phyloP scores from a whole-genome alignment of 2,113 vertebrate species.

The Leucopsar rothschildi region DNA sequence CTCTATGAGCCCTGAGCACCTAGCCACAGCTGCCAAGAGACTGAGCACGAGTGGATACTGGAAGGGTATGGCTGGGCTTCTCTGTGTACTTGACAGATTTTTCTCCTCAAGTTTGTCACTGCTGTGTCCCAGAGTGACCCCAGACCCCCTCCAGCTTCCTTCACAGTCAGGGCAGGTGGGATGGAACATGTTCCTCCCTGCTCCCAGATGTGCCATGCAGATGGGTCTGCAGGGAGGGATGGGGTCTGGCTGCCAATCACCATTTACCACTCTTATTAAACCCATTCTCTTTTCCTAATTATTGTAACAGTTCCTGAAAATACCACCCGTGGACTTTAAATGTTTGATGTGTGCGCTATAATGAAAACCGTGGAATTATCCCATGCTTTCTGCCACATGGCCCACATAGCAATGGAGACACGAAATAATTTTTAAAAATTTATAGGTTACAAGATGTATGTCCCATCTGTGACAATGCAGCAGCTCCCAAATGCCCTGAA shows the following conservation, averaged over 20 bases:
- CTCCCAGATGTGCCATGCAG: neutral
- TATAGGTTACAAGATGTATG: constrained; percentile 55
- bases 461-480: constrained; percentile 50
- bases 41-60: accelerated
- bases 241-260: neutral
- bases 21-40: accelerated
- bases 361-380: constrained; percentile 29
- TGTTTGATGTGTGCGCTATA: constrained; percentile 4
- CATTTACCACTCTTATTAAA: constrained; percentile 19
- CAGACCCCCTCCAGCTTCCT: accelerated
- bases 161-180: neutral
- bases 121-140: neutral
- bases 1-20: neutral
- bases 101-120: neutral
- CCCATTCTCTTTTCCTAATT: constrained; percentile 20
- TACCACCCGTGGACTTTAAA: neutral
- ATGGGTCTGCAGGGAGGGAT: neutral
- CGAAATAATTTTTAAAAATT: constrained; percentile 64
- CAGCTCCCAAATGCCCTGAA: constrained; percentile 35
- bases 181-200: neutral
- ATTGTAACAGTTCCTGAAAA: constrained; percentile 30
- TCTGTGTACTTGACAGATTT: too few species aligned
- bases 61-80: neutral
- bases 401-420: neutral
- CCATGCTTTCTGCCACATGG: constrained; percentile 17